These are phyloP conservation scores for Chaenodraco wilsoni DNA, from an alignment of 2,797 vertebrate genomes.

Conservation along the genomic window DNA sequence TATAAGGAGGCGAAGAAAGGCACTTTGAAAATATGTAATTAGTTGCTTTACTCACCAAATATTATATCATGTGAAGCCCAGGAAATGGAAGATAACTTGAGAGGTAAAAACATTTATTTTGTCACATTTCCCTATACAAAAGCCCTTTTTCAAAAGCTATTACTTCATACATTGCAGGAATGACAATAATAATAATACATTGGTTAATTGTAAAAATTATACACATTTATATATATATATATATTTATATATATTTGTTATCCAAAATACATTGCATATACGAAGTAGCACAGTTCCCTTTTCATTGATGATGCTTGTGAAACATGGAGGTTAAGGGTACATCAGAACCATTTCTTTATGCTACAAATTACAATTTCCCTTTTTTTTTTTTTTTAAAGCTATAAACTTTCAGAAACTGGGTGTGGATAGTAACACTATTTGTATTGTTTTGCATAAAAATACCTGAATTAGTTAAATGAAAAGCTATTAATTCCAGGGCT, in stretches of 20 bases:
- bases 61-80: conserved; percentile 14
- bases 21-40: neutral
- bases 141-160: conserved; percentile 89
- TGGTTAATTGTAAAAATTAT: conserved; percentile 95
- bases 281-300: conserved; percentile 88
- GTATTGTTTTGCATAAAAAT: conserved; percentile 68
- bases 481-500: conserved; percentile 65
- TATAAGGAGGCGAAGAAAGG: neutral
- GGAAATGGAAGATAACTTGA: conserved; percentile 42
- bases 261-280: conserved; percentile 98
- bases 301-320: conserved; percentile 79
- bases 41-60: neutral
- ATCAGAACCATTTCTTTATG: conserved; percentile 79
- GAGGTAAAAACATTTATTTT: conserved; percentile 92
- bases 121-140: conserved; percentile 92
- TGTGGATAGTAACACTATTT: conserved; percentile 63
- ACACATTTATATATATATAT: conserved; percentile 84
- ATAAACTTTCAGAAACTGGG: conserved; percentile 60
- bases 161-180: conserved; percentile 87
- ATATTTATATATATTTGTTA: conserved; percentile 90
- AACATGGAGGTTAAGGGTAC: conserved; percentile 71
- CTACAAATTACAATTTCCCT: conserved; percentile 80
- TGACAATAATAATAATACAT: conserved; percentile 83
- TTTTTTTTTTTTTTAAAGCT: conserved; percentile 69
- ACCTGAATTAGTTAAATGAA: conserved; percentile 67